Percentiles rank a stretch among this genome's conserved stretches.
phyloP scores from a whole-genome alignment of 2,888 invertebrate species.

The Diaprepes abbreviatus region DNA sequence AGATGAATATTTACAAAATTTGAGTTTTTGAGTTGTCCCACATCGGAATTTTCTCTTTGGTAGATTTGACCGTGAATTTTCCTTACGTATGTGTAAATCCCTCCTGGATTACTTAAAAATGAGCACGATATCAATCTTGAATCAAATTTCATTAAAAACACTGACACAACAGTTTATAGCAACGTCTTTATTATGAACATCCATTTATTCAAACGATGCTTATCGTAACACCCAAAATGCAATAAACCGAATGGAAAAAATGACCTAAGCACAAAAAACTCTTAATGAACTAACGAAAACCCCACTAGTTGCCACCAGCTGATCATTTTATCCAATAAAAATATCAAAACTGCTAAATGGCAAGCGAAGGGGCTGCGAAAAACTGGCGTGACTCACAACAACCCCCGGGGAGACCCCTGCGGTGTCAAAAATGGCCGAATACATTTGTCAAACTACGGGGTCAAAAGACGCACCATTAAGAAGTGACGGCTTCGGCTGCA shows the following conservation, averaged over 20 bases:
- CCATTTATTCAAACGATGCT: too few species aligned
- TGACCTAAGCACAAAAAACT: slow-evolving; percentile 36
- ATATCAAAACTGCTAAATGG: slow-evolving; percentile 39
- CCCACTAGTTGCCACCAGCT: neutral
- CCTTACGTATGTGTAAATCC: too few species aligned
- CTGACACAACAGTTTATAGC: neutral
- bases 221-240: neutral
- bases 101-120: too few species aligned
- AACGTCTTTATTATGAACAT: too few species aligned
- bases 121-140: too few species aligned
- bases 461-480: slow-evolving; percentile 35
- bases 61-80: too few species aligned
- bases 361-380: slow-evolving; percentile 35
- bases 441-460: slow-evolving; percentile 46
- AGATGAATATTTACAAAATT: too few species aligned
- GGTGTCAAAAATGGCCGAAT: slow-evolving; percentile 48
- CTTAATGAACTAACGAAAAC: slow-evolving; percentile 23
- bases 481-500: slow-evolving; percentile 21
- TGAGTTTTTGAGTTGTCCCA: too few species aligned
- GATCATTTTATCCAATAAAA: slow-evolving; percentile 23
- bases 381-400: slow-evolving; percentile 42
- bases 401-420: slow-evolving; percentile 39
- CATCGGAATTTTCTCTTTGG: too few species aligned
- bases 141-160: neutral
- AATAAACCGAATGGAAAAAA: slow-evolving; percentile 30